A percentile compares a stretch with the other conserved stretches of the same genome.
Evolutionary conservation across 64 coral and sea anemone species (phyloP).

Genomic region (Acropora tenuis): DNA sequence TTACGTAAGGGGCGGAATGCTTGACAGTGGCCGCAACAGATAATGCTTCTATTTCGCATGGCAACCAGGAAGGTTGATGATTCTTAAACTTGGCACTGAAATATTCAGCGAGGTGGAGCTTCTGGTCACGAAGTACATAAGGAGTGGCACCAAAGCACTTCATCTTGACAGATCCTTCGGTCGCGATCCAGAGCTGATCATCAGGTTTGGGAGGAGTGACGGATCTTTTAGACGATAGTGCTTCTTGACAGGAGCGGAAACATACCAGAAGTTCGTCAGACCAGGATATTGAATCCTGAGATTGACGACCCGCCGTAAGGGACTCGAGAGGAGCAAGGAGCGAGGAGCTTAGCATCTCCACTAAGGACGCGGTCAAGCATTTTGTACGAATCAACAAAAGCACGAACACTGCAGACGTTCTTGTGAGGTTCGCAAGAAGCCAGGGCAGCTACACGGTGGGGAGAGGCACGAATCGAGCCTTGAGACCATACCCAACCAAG

Average conservation of each 20-base stretch:
- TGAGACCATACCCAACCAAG: conserved; percentile 40
- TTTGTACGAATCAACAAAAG: conserved; percentile 21
- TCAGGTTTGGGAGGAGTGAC: conserved; percentile 20
- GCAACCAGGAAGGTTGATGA: not conserved
- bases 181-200: conserved; percentile 27
- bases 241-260: conserved; percentile 2
- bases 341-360: too few relatives aligned
- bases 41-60: too few relatives aligned
- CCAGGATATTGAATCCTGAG: not conserved
- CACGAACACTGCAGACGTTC: not conserved
- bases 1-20: too few relatives aligned
- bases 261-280: not conserved
- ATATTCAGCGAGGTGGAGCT: too few relatives aligned
- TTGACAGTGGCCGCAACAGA: too few relatives aligned
- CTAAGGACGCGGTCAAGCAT: conserved; percentile 12
- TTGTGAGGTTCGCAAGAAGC: too few relatives aligned
- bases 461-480: not conserved
- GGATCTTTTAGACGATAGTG: too few relatives aligned
- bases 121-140: too few relatives aligned
- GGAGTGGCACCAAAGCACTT: too few relatives aligned
- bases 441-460: too few relatives aligned
- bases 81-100: not conserved
- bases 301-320: not conserved
- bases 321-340: not conserved
- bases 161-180: conserved; percentile 3